Evolutionary conservation across 2,888 invertebrate species (phyloP), one percentile per base, ranked within the genome.

Genomic region (Palloptera scutellata): DNA sequence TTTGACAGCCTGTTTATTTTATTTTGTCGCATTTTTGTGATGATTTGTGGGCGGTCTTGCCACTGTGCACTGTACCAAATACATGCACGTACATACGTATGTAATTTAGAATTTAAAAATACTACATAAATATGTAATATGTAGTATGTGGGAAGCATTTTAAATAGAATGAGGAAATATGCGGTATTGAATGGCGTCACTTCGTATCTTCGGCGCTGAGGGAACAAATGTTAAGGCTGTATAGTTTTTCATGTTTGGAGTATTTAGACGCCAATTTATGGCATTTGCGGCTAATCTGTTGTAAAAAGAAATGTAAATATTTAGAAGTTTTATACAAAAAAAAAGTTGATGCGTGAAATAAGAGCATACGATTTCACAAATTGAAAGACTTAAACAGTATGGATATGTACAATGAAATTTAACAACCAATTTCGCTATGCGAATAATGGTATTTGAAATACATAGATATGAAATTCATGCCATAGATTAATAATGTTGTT

Each of bases 1-100:
- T 80, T 80, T 81, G 81, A 78, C 81, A 80, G 80, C 75, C 78
- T 81, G 81, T 81, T 81, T 81, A 81, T 81, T 81, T 79, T 78
- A 81, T 78, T 81, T 81, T 78, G 79, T 81, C 80, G 80, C 81
- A 77, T 79, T 76, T 78, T 72, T 76, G 73, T 77, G 78, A 78
- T 76, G 79, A 80, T 81, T 80, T 81, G 81, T 80, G 78, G 80
- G 80, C 79, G 79, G 79, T 80, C 81, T 61, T 63, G 55, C 40
- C 30, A 30, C 30, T 30, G 30, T 30, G 30, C 30, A 30, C 30
- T 30, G 6, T n/a, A 30, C 30, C 6, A 30, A 30, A 30, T 30
- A 30, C 30, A 30, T 6, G 30, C 30, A 30, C 6, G 40, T 42
- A 58, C 4, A 53, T 52, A 60, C 52, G 43, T 17, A 43, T n/a